These are phyloP conservation scores for Pedetes capensis DNA, from an alignment of 2,113 vertebrate species.

Conservation along the genomic window DNA sequence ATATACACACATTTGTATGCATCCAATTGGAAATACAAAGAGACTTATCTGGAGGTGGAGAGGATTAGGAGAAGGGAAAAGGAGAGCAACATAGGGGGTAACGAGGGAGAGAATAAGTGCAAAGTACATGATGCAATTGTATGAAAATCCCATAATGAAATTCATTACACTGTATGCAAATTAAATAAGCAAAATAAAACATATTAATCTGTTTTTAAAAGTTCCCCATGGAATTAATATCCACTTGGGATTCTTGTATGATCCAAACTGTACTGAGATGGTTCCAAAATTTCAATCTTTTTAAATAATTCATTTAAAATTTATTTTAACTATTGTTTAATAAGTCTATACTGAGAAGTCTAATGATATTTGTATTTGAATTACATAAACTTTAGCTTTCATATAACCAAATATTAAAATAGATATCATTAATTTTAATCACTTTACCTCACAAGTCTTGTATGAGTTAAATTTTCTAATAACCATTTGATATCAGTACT, in stretches of 20 bases:
- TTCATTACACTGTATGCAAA: too few species aligned
- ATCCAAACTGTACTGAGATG: not conserved
- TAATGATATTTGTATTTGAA: not conserved
- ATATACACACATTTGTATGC: too few species aligned
- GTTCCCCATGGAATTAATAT: not conserved
- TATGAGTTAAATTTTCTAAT: conserved; percentile 31
- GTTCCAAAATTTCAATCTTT: not conserved
- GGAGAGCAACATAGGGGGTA: too few species aligned
- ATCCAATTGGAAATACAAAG: too few species aligned
- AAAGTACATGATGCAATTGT: too few species aligned
- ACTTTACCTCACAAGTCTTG: not conserved
- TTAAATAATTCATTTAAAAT: not conserved
- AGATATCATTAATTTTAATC: not conserved
- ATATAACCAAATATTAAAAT: not conserved
- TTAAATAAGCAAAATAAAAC: too few species aligned
- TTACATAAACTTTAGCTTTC: not conserved
- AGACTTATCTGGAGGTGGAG: too few species aligned
- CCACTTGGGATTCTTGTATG: not conserved
- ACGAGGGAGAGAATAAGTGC: too few species aligned
- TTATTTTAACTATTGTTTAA: not conserved
- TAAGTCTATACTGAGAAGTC: not conserved
- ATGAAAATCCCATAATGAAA: too few species aligned
- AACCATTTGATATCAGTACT: not conserved
- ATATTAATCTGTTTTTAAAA: too few species aligned
- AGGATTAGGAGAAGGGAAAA: too few species aligned